Evolutionary conservation across 2,113 vertebrate species (phyloP).

Genomic region (Orycteropus afer): DNA sequence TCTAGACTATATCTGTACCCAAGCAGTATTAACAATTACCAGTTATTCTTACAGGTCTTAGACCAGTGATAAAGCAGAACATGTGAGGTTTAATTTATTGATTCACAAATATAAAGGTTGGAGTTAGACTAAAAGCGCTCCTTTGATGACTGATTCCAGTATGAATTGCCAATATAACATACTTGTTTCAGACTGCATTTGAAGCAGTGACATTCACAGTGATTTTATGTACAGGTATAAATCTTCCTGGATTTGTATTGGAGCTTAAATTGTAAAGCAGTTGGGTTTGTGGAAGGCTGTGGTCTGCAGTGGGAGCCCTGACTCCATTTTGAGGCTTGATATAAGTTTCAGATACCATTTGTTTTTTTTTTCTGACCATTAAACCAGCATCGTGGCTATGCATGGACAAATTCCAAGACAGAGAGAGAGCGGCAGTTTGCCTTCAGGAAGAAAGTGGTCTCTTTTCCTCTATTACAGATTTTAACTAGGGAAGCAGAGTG

Average conservation of each 20-base stretch:
- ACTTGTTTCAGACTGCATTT: neutral
- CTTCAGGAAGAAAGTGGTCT: too few relatives aligned
- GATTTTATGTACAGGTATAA: neutral
- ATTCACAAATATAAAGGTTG: neutral
- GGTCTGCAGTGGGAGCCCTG: too few relatives aligned
- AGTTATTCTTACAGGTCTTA: slow-evolving; percentile 9
- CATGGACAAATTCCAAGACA: too few relatives aligned
- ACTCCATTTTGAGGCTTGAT: too few relatives aligned
- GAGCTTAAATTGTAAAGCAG: too few relatives aligned
- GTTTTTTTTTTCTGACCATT: too few relatives aligned
- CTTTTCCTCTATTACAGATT: too few relatives aligned
- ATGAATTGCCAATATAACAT: neutral
- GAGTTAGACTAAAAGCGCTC: neutral
- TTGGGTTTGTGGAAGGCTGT: too few relatives aligned
- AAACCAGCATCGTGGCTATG: too few relatives aligned
- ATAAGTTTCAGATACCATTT: too few relatives aligned
- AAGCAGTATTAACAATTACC: neutral
- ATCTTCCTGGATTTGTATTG: neutral
- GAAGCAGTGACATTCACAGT: neutral
- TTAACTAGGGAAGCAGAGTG: too few relatives aligned
- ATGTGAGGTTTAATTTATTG: neutral
- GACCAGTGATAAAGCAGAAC: neutral
- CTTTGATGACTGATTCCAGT: neutral
- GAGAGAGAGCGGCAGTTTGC: too few relatives aligned
- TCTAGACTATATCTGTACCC: neutral